Base-by-base conservation (phyloP, 2,113 vertebrate species). In the Sapajus apella region DNA sequence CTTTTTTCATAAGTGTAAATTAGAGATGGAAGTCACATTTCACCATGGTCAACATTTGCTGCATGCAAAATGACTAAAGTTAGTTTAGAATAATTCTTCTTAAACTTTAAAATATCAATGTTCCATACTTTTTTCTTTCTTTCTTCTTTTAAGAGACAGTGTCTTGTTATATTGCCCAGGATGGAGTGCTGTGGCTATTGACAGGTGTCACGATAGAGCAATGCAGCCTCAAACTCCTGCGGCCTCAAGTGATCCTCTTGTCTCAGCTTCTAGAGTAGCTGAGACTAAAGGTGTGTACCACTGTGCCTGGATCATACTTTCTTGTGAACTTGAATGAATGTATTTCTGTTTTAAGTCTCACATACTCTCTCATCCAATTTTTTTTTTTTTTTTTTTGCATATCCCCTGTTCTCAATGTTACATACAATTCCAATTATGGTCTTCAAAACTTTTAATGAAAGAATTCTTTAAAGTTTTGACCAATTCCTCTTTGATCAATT, bases 291-390 rank as follows among this genome's bases (percentile, higher is more conserved):
- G 66, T 8, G 3, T 17, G 32, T 35, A 68, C 32, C 66, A 68
- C 32, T 68, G 30, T 32, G 66, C 32, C 32, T 68, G 66, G 32
- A 32, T 68, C 66, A 68, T 6, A 68, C 66, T 68, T 89, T 70
- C 30, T 66, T 91, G 77, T 73, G 76, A 91, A 77, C 25, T 35
- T 90, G 37, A 94, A 61, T 47, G 84, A 70, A 91, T n/a, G 92
- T 84, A 84, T 40, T 93, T 90, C 52, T 56, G 70, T 43, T 68
- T 93, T 90, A 84, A 89, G 50, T 85, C 84, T 87, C 25, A 92
- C 5, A 83, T 70, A 91, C 2, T 21, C 6, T 81, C 47, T 94
- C 37, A 87, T 56, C 0, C 20, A 55, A 25, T n/a, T 80, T 83
- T 92, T 72, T 30, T 61, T 11, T 61, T 58, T 56, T 25, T 58